Evolutionary conservation across 1,140 invertebrate genomes (phyloP).

Genomic region (Drosophila pandora): DNA sequence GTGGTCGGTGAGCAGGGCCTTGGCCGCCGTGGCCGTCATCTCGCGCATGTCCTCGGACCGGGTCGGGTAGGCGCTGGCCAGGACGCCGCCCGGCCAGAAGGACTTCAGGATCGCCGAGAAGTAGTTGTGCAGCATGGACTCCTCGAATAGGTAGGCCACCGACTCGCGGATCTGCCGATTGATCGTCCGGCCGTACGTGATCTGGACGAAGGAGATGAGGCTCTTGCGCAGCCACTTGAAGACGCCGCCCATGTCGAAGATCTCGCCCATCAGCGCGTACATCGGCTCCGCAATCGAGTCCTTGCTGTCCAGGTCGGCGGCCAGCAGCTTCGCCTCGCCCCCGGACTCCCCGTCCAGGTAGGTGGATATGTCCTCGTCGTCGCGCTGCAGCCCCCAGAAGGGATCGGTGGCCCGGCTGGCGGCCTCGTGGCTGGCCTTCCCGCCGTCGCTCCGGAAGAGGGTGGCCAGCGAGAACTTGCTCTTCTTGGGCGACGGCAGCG

Average conservation of each 20-base stretch:
- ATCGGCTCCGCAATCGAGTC: slow-evolving; percentile 95
- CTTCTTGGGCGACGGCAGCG: slow-evolving; percentile 90
- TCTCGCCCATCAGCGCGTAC: slow-evolving; percentile 93
- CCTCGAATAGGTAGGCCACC: slow-evolving; percentile 93
- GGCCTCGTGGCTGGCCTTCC: slow-evolving; percentile 61
- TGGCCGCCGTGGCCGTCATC: slow-evolving; percentile 83
- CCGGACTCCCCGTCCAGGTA: slow-evolving; percentile 87
- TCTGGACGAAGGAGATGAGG: slow-evolving; percentile 95
- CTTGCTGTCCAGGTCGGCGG: slow-evolving; percentile 86
- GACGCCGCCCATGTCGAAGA: slow-evolving; percentile 94
- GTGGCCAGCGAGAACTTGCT: slow-evolving; percentile 93
- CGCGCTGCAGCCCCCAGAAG: slow-evolving; percentile 83
- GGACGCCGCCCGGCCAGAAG: slow-evolving; percentile 93
- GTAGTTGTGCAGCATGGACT: slow-evolving; percentile 95
- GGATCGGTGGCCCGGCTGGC: slow-evolving; percentile 69
- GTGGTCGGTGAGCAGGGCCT: slow-evolving; percentile 87
- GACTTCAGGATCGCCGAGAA: slow-evolving; percentile 92
- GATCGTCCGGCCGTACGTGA: slow-evolving; percentile 95
- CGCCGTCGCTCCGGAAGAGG: slow-evolving; percentile 91
- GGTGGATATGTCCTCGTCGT: slow-evolving; percentile 90
- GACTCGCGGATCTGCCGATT: slow-evolving; percentile 96
- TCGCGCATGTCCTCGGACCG: slow-evolving; percentile 89
- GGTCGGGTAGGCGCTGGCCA: slow-evolving; percentile 85
- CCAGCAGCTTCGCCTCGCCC: slow-evolving; percentile 83
- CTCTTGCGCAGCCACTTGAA: slow-evolving; percentile 94